Evolutionary conservation across 2,797 vertebrate genomes (phyloP).

Genomic region (Phrynocephalus guinanensis): DNA sequence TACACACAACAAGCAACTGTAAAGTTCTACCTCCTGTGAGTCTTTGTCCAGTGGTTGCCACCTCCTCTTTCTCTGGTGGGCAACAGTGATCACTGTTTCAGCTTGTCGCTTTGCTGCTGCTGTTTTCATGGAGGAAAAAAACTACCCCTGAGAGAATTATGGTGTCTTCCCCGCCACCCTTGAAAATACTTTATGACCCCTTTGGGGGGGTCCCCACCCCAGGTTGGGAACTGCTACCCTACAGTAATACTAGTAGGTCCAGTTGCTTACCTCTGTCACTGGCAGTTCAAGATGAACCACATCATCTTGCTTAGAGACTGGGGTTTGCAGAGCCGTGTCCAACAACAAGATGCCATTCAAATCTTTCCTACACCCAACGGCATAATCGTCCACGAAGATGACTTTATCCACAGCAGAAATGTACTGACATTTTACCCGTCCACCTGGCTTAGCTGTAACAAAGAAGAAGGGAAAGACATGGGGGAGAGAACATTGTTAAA

Average conservation of each 20-base stretch:
- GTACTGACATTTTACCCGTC: constrained; percentile 97
- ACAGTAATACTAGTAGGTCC: not conserved
- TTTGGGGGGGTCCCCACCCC: no score
- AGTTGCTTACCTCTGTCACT: constrained; percentile 92
- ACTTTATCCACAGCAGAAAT: constrained; percentile 98
- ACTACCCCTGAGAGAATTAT: no score
- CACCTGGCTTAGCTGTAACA: constrained; percentile 92
- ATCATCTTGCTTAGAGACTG: constrained; percentile 96
- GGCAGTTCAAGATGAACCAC: constrained; percentile 97
- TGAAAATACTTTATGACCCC: no score
- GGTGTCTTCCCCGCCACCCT: no score
- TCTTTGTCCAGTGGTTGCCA: no score
- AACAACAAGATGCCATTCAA: constrained; percentile 97
- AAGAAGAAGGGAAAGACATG: constrained; percentile 32
- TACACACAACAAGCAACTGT: no score
- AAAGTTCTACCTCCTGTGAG: no score
- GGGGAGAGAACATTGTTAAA: constrained; percentile 24
- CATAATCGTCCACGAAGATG: constrained; percentile 97
- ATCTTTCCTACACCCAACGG: constrained; percentile 98
- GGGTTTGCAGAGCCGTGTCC: constrained; percentile 97
- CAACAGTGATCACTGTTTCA: no score
- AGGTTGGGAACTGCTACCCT: not conserved
- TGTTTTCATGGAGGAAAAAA: no score
- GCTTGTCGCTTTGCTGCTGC: no score
- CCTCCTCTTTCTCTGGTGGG: no score